Evolutionary conservation across 1,140 invertebrate genomes (phyloP), one percentile per base, ranked within the genome.

Genomic region (Trigoniulus corallinus): DNA sequence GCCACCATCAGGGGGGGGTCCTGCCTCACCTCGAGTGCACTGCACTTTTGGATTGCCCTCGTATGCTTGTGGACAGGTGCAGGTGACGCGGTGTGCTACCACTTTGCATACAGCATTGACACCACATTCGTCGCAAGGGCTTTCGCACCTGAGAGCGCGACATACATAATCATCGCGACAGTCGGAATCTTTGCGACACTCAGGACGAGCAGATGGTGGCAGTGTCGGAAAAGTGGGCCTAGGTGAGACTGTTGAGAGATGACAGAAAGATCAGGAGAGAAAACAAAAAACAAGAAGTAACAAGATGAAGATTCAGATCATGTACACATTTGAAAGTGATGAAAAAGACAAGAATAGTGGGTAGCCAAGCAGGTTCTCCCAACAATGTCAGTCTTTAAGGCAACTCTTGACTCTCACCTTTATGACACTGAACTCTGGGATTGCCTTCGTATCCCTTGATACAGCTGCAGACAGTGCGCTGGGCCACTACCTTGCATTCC

Each of bases 101-200:
- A 84, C 76, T 59, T 72, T 77, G 57, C 88, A 93, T 54, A 84
- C 74, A 3, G 88, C 86, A 59, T 89, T 91, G 1, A 81, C 67
- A 47, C 88, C 88, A 60, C 88, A 94, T 2, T 74, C 68, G 25
- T 44, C 50, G 24, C 87, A 92, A 15, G 83, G 82, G 51, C 85
- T 79, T 2, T 81, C 64, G 58, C 87, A 91, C n/a, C 66, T 76
- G 53, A 83, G 82, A 37, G 74, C 67, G 0, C 77, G 64, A 60
- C 87, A 91, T 53, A 77, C 76, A 52, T 89, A 80, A 0, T 72
- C 67, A 48, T 77, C 72, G 3, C 67, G 59, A 59, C 87, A 91
- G 53, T 89, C 83, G 12, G 72, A 67, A 60, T 89, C 81, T 0
- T 73, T 63, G n/a, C 67, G 68, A 60, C 83, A 87, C 63, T 79